Conservation (phyloP, 2,797 vertebrate genomes). For the Phoeniculus purpureus region DNA sequence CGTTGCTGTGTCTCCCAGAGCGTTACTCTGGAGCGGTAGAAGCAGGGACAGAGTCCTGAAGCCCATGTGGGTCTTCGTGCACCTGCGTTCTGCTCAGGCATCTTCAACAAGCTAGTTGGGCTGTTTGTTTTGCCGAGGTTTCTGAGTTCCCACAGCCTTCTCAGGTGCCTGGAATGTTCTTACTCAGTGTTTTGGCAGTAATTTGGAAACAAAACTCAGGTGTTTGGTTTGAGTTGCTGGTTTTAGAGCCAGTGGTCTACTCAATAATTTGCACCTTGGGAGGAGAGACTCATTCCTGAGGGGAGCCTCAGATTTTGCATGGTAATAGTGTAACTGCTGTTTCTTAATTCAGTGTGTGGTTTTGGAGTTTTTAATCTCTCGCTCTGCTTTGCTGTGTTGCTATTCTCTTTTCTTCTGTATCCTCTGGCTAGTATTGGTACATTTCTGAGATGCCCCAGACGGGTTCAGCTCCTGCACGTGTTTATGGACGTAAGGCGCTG, state of each 20-base stretch:
- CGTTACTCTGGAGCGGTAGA: background rate
- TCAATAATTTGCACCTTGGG: background rate
- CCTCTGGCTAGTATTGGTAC: background rate
- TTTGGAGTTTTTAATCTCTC: background rate
- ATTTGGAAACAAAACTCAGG: background rate
- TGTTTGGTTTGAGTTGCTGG: background rate
- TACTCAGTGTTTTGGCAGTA: background rate
- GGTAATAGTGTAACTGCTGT: background rate
- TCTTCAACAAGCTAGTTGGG: background rate
- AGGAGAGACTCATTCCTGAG: background rate
- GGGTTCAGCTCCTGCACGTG: background rate
- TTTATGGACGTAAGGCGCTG: background rate
- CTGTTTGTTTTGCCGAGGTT: background rate
- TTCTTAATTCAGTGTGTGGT: background rate
- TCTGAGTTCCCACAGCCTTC: background rate
- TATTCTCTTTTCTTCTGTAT: background rate
- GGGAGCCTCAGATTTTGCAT: background rate
- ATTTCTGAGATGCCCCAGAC: background rate
- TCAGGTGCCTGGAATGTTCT: background rate
- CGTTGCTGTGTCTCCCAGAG: accelerated
- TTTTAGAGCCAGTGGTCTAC: accelerated
- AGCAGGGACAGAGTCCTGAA: background rate
- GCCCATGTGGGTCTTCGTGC: background rate
- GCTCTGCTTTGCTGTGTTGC: background rate
- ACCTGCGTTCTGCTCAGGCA: background rate